A percentile compares a stretch with the other conserved stretches of the same genome.
Conservation (phyloP, 2,888 invertebrate genomes). For the Chymomyza fuscimana region DNA sequence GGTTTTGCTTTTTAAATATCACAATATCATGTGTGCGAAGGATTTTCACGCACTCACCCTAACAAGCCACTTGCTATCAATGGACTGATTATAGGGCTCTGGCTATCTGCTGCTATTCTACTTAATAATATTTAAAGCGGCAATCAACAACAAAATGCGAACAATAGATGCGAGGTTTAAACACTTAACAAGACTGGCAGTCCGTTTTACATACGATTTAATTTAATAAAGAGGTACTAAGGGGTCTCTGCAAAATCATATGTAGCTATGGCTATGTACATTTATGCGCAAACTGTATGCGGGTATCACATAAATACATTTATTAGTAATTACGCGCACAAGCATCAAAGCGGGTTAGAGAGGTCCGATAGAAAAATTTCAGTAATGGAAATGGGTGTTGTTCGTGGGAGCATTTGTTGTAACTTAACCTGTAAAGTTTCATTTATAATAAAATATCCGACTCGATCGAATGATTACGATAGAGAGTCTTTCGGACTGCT, state of each 20-base stretch:
- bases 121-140: conserved; percentile 24
- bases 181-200: conserved; percentile 37
- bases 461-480: no score
- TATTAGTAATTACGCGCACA: background rate
- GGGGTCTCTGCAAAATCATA: conserved; percentile 39
- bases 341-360: background rate
- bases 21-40: background rate
- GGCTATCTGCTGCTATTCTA: conserved; percentile 18
- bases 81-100: conserved; percentile 49
- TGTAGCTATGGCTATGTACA: background rate
- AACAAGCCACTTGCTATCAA: conserved; percentile 47
- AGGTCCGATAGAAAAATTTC: background rate
- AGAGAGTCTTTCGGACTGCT: no score
- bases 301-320: background rate
- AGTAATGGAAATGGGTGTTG: background rate
- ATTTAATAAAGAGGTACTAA: conserved; percentile 70
- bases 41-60: conserved; percentile 49
- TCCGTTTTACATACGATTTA: conserved; percentile 64
- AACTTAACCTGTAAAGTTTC: no score
- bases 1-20: background rate
- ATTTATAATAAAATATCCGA: no score
- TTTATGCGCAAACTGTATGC: background rate
- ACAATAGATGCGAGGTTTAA: conserved; percentile 43
- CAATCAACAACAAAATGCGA: conserved; percentile 45
- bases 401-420: no score